A percentile compares a stretch with the other conserved stretches of the same genome.
Conservation (phyloP, 2,888 invertebrate genomes). For the Resseliella maxima region DNA sequence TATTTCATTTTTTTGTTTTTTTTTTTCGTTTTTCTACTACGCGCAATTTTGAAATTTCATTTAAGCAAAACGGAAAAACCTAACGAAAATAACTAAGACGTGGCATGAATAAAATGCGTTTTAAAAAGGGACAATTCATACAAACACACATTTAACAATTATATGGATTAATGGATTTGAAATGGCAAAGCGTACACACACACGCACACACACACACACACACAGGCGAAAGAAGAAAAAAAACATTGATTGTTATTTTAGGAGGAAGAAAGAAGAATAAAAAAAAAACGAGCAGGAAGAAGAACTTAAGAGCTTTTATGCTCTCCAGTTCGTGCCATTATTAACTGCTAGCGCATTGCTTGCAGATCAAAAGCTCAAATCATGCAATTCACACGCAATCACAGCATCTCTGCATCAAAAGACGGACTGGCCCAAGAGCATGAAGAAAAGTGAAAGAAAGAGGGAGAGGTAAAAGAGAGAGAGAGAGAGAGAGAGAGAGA, state of each 20-base stretch:
- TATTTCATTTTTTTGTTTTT: neutral
- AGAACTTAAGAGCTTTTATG: neutral
- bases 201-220: no score
- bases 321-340: constrained; percentile 23
- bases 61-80: neutral
- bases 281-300: neutral
- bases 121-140: neutral
- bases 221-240: neutral
- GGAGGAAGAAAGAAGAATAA: neutral
- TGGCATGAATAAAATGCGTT: constrained; percentile 7
- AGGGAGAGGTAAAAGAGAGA: no score
- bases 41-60: no score
- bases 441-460: no score
- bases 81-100: neutral
- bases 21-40: neutral
- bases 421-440: neutral
- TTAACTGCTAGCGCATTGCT: neutral
- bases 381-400: constrained; percentile 39
- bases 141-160: constrained; percentile 31
- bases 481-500: no score
- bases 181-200: no score
- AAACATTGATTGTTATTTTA: neutral
- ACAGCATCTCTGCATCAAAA: neutral
- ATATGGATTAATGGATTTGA: constrained; percentile 28
- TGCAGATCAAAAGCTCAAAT: constrained; percentile 30